A percentile compares a stretch with the other conserved stretches of the same genome.
Conservation (phyloP, 92 coral and sea anemone genomes). For the Siderastrea siderea region DNA sequence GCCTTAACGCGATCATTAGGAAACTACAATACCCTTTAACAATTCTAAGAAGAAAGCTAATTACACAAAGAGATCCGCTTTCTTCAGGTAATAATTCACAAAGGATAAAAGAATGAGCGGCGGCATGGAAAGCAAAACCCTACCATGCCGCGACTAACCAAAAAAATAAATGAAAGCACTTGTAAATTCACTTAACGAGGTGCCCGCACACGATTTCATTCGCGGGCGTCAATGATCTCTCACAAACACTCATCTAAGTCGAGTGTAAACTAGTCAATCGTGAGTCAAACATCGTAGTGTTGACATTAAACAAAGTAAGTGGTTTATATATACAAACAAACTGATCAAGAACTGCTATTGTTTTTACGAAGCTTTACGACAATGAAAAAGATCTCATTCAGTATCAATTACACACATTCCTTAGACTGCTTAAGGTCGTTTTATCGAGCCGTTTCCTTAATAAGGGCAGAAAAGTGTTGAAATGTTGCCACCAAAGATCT, state of each 20-base stretch:
- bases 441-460: constrained; percentile 12
- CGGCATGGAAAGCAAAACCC: constrained; percentile 27
- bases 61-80: constrained; percentile 82
- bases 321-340: constrained; percentile 61
- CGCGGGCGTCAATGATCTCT: not conserved
- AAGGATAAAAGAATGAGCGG: constrained; percentile 28
- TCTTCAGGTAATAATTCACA: constrained; percentile 44
- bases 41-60: constrained; percentile 76
- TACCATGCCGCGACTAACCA: constrained; percentile 7
- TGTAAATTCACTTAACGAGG: not conserved
- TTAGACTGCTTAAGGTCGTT: constrained; percentile 38
- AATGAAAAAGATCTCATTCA: constrained; percentile 50
- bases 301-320: constrained; percentile 53
- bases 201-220: not conserved
- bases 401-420: constrained; percentile 51
- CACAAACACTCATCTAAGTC: not conserved
- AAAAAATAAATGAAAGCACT: not conserved
- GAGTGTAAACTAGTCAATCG: not conserved
- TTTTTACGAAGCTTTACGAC: constrained; percentile 22
- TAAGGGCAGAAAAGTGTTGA: too few species aligned
- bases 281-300: constrained; percentile 14
- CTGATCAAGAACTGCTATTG: constrained; percentile 49
- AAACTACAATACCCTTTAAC: constrained; percentile 11
- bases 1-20: constrained; percentile 17
- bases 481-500: too few species aligned